Base-by-base conservation (phyloP, 2,797 vertebrate genomes). In the Lepilemur ruficaudatus region DNA sequence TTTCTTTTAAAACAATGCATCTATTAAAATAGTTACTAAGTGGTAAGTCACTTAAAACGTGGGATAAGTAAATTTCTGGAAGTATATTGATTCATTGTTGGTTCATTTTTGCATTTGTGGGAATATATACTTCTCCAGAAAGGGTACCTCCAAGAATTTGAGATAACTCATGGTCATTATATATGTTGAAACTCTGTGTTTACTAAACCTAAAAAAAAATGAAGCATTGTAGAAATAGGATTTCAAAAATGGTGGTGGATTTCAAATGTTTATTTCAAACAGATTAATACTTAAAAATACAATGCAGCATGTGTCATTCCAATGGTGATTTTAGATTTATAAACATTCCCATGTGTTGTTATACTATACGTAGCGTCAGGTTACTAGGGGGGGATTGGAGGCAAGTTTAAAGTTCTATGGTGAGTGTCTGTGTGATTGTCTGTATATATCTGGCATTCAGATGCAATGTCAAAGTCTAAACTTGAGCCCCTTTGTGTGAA, bases 261-360 rank as follows among this genome's bases (percentile, higher is more conserved):
- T 92, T 84, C 28, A 90, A 81, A 69, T 79, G 12, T 91, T 90
- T 91, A 91, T 89, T 89, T 93, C 63, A 95, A 96, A 86, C 28
- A 93, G 55, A 83, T 76, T 78, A 41, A 85, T 32, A 63, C 52
- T 63, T 91, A n/a, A 91, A 78, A 82, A 86, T 75, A 59, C 2
- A 87, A 35, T 72, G 25, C 4, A 28, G 2, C 18, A 6, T 73
- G 3, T 61, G 28, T 50, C 20, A 59, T 52, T 95, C 20, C 83
- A 69, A 17, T 94, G 30, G 25, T 55, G 84, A 18, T 50, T 57
- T 32, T 4, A 43, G 3, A 76, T 86, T 88, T 86, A 91, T 55
- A 92, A 91, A 88, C 23, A 35, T 67, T 15, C 0, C 46, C 23
- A 48, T 38, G 23, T 94, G 7, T 72, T 13, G 9, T 43, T n/a